These are phyloP conservation scores for Patella caerulea DNA, from an alignment of 2,888 invertebrate genomes.

Conservation along the genomic window DNA sequence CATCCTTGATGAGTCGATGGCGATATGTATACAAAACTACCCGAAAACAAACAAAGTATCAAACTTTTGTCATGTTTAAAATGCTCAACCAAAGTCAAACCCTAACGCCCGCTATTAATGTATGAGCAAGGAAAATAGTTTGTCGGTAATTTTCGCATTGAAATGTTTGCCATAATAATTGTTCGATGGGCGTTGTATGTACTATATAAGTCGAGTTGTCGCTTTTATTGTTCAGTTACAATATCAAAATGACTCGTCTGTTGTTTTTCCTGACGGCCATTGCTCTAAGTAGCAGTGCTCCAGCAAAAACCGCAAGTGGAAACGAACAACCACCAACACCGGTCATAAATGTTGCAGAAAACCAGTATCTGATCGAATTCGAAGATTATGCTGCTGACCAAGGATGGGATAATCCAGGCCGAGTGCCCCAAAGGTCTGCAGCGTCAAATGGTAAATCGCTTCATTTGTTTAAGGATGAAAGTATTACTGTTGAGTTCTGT, in stretches of 20 bases:
- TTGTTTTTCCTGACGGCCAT: no score
- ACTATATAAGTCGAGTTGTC: not conserved
- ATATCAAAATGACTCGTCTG: no score
- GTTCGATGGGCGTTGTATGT: not conserved
- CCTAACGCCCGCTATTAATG: no score
- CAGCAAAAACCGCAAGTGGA: not conserved
- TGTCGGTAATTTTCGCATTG: no score
- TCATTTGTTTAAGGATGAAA: conserved; percentile 14
- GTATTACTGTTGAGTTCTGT: conserved; percentile 6
- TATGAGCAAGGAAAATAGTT: no score
- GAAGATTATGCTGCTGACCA: not conserved
- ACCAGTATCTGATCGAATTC: conserved; percentile 2
- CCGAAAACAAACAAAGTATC: not conserved
- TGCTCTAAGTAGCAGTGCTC: not conserved
- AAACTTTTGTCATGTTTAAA: no score
- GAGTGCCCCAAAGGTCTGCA: not conserved
- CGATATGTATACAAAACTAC: not conserved
- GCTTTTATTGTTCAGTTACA: not conserved
- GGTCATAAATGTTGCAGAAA: not conserved
- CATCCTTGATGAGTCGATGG: conserved; percentile 3
- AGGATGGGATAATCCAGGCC: not conserved
- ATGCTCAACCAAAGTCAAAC: no score
- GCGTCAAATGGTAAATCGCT: not conserved
- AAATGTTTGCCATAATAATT: not conserved
- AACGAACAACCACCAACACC: not conserved